Percentiles rank a stretch among this genome's conserved stretches.
Conservation (phyloP, 1,140 invertebrate species). For the Pseudomyrmex pallidus region DNA sequence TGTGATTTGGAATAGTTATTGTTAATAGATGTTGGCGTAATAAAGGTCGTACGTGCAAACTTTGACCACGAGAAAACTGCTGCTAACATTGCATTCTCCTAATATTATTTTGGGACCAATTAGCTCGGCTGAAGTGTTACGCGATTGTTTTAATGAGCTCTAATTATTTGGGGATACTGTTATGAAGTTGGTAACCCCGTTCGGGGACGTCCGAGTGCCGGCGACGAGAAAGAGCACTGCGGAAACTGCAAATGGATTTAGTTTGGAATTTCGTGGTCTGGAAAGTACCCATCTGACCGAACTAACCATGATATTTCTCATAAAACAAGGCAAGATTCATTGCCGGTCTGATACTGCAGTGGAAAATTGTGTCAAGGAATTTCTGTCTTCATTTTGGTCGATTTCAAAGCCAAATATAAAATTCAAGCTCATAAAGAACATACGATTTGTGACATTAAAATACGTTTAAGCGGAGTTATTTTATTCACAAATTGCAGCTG, state of each 20-base stretch:
- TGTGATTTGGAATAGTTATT: conserved; percentile 25
- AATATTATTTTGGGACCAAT: conserved; percentile 66
- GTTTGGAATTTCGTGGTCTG: conserved; percentile 64
- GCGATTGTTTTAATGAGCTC: conserved; percentile 63
- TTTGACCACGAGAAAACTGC: conserved; percentile 44
- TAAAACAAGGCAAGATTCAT: conserved; percentile 55
- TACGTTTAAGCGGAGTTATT: neutral
- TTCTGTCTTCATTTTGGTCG: conserved; percentile 42
- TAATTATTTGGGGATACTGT: conserved; percentile 66
- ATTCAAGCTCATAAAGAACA: neutral
- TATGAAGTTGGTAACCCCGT: conserved; percentile 65
- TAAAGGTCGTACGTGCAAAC: conserved; percentile 22
- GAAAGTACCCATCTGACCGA: conserved; percentile 37
- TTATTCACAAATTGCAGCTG: neutral
- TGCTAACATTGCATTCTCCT: conserved; percentile 43
- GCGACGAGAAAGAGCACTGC: conserved; percentile 52
- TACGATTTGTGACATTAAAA: neutral
- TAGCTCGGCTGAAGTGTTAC: conserved; percentile 56
- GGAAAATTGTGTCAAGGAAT: conserved; percentile 21
- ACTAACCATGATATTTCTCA: conserved; percentile 31
- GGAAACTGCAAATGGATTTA: conserved; percentile 71
- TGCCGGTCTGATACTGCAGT: conserved; percentile 30
- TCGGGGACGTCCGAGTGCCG: conserved; percentile 51
- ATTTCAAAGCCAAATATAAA: conserved; percentile 12
- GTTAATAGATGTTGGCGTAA: neutral